phyloP scores from a whole-genome alignment of 1,140 invertebrate species.

The Drosophila watanabei region DNA sequence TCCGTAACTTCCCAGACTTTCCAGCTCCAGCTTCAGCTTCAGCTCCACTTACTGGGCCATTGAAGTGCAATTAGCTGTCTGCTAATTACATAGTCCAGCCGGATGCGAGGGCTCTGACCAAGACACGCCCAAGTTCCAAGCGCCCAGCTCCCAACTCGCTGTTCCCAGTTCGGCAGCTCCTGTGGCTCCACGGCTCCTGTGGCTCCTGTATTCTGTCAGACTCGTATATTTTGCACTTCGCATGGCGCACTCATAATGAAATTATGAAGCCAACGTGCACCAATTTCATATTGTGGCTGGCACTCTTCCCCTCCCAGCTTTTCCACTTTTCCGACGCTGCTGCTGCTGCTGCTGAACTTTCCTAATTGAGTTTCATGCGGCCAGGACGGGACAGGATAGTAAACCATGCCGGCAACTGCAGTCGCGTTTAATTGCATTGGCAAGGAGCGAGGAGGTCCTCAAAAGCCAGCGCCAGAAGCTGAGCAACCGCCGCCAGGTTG shows the following conservation, averaged over 20 bases:
- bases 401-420: constrained; percentile 45
- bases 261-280: constrained; percentile 79
- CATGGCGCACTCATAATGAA: constrained; percentile 71
- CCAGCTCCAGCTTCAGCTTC: constrained; percentile 6
- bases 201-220: constrained; percentile 41
- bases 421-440: constrained; percentile 77
- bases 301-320: background rate
- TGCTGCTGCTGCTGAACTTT: constrained; percentile 49
- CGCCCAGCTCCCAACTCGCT: background rate
- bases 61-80: constrained; percentile 79
- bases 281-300: constrained; percentile 72
- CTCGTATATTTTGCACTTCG: constrained; percentile 66
- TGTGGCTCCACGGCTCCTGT: constrained; percentile 8
- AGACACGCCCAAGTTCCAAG: constrained; percentile 21
- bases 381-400: constrained; percentile 46
- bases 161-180: background rate
- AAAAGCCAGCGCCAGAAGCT: constrained; percentile 37
- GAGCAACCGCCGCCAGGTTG: constrained; percentile 34
- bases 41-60: constrained; percentile 60
- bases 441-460: constrained; percentile 58
- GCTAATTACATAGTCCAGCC: constrained; percentile 75
- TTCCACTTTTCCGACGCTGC: background rate
- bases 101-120: constrained; percentile 38
- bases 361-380: constrained; percentile 75
- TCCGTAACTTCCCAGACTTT: constrained; percentile 50